Base-by-base conservation (phyloP, 2,888 invertebrate species). In the Opisthograptis luteolata region DNA sequence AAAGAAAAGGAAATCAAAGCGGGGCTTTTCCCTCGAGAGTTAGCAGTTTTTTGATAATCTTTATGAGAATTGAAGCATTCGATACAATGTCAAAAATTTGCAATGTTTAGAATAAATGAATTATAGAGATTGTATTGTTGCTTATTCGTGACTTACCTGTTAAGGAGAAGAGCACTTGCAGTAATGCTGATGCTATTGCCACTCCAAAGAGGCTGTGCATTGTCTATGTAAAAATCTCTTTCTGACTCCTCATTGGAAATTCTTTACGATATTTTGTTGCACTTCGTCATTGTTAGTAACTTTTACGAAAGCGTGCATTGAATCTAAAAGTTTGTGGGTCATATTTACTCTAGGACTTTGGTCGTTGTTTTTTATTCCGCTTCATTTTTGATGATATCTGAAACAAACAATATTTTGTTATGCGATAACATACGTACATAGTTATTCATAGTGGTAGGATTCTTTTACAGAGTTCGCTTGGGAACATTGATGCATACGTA, bases 131-230 rank as follows among this genome's bases (percentile, higher is more conserved):
- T n/a, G n/a, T n/a, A n/a, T 22, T 22, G 1, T 24, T 4, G 8
- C 6, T n/a, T 2, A n/a, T 45, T 27, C 9, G 20, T 49, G 22
- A 28, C 70, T 74, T 75, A 88, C 89, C 86, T 71, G 87, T 71
- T 59, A 81, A 77, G 50, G 80, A 85, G 51, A 85, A 65, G 31
- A 88, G 68, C 77, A 87, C 77, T 68, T 88, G 89, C 70, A 89
- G 73, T 71, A 89, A 60, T 62, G 85, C 86, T 70, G 87, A 84
- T 73, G 77, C 76, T 70, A 76, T 81, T 76, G 83, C 82, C 76
- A 80, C 76, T 75, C 77, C 73, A 64, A 86, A 73, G 76, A 87
- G 78, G 73, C 79, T 81, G 81, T 79, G 81, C 89, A 89, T 88
- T 84, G 84, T 88, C 88, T 87, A 88, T 70, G 75, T 67, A 67